These are phyloP conservation scores for Phalacrocorax aristotelis DNA, from an alignment of 2,113 vertebrate species.

Conservation along the genomic window DNA sequence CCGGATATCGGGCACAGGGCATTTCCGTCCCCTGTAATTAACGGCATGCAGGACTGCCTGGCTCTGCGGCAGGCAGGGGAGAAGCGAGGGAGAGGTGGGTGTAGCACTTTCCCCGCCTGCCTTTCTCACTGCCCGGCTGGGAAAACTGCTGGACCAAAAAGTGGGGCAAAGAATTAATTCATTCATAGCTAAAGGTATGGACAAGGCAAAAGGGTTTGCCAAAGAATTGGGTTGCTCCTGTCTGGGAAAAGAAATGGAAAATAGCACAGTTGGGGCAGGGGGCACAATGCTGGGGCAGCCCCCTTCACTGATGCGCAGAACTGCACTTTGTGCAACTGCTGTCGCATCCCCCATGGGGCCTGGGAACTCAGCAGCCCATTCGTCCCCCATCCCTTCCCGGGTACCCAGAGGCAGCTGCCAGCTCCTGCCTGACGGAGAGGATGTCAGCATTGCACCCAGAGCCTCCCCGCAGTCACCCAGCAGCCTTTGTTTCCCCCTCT, in stretches of 20 bases:
- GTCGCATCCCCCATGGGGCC: neutral
- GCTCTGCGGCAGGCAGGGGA: neutral
- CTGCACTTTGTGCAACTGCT: neutral
- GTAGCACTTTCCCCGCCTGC: neutral
- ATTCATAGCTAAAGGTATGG: slow-evolving; percentile 38
- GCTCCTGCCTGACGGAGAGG: neutral
- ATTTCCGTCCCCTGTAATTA: slow-evolving; percentile 33
- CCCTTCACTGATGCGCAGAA: slow-evolving; percentile 3
- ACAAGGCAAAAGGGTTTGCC: neutral
- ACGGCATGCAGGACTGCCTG: slow-evolving; percentile 1
- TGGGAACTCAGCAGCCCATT: slow-evolving; percentile 1
- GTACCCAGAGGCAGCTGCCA: slow-evolving; percentile 36
- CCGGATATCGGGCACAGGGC: neutral
- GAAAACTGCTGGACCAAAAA: slow-evolving; percentile 57
- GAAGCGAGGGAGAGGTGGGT: neutral
- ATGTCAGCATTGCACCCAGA: neutral
- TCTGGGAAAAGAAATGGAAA: slow-evolving; percentile 8
- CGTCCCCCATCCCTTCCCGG: neutral
- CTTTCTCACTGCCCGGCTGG: neutral
- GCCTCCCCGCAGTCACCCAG: neutral
- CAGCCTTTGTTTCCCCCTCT: slow-evolving; percentile 35
- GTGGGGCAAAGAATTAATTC: slow-evolving; percentile 28
- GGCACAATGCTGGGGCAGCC: neutral
- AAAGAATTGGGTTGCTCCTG: neutral
- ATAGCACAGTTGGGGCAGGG: neutral